Percentiles rank a stretch among this genome's conserved stretches.
Conservation (phyloP, 2,888 invertebrate species). For the Coenonympha glycerion region DNA sequence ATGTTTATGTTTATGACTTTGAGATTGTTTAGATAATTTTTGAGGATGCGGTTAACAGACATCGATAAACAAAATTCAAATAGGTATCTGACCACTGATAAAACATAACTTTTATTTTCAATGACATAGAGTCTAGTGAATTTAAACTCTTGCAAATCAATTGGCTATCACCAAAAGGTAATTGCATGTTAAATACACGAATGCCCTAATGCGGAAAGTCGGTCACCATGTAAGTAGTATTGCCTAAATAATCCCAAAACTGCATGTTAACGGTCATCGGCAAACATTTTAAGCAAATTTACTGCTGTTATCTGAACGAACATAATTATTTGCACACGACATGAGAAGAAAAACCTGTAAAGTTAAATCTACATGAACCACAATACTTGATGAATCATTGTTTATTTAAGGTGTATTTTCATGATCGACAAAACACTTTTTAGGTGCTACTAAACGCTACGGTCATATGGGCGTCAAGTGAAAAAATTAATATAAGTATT, state of each 20-base stretch:
- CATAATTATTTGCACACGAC: conserved; percentile 11
- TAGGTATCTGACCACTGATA: no score
- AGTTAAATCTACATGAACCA: conserved; percentile 16
- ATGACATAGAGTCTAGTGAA: no score
- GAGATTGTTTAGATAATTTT: no score
- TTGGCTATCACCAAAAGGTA: neutral
- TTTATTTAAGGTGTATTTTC: conserved; percentile 8
- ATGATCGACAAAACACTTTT: no score
- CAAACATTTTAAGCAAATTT: conserved; percentile 3
- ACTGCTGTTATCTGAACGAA: conserved; percentile 4
- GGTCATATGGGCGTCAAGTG: no score
- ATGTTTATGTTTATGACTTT: no score
- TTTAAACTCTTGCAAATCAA: no score
- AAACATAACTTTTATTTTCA: no score
- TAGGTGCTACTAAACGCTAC: no score
- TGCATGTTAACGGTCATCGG: conserved; percentile 3
- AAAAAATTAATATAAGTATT: no score
- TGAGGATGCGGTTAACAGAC: no score
- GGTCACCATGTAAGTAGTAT: conserved; percentile 5
- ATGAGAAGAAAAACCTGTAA: conserved; percentile 7
- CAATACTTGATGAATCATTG: conserved; percentile 40
- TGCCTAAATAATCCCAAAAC: conserved; percentile 3
- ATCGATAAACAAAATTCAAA: no score
- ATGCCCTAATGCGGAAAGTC: neutral
- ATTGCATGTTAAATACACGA: neutral